phyloP scores from a whole-genome alignment of 2,113 vertebrate genomes.

The Dasyprocta punctata region DNA sequence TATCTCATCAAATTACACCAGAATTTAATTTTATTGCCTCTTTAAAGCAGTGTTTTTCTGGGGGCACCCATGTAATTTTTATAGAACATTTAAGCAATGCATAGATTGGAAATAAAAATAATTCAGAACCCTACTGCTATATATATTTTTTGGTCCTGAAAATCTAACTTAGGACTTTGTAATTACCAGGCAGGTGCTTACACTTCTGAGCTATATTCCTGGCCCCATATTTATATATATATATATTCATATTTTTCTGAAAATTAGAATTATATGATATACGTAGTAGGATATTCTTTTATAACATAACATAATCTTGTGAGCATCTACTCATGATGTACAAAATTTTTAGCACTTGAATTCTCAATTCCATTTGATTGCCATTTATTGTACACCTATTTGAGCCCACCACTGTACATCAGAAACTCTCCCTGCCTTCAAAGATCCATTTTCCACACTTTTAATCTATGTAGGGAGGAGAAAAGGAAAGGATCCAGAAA shows the following conservation, averaged over 20 bases:
- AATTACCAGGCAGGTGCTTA: too few species aligned
- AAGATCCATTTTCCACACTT: not conserved
- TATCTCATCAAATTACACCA: not conserved
- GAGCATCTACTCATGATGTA: not conserved
- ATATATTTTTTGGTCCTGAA: not conserved
- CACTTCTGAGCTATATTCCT: too few species aligned
- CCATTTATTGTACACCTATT: not conserved
- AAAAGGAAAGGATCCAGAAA: constrained; percentile 4
- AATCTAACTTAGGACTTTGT: too few species aligned
- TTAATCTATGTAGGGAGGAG: not conserved
- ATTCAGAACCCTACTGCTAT: not conserved
- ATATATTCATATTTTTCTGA: not conserved
- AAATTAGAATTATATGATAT: constrained; percentile 22
- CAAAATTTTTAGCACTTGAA: not conserved
- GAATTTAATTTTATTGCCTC: constrained; percentile 5
- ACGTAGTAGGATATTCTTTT: not conserved
- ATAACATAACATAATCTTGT: not conserved
- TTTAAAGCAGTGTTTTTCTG: not conserved
- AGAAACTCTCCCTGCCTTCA: not conserved
- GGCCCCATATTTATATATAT: not conserved
- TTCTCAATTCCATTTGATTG: constrained; percentile 19
- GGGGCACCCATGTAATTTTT: not conserved
- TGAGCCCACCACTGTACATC: not conserved
- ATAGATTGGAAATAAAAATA: not conserved
- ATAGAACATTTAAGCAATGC: not conserved